Evolutionary conservation across 2,888 invertebrate genomes (phyloP).

Genomic region (Phaonia tiefii): DNA sequence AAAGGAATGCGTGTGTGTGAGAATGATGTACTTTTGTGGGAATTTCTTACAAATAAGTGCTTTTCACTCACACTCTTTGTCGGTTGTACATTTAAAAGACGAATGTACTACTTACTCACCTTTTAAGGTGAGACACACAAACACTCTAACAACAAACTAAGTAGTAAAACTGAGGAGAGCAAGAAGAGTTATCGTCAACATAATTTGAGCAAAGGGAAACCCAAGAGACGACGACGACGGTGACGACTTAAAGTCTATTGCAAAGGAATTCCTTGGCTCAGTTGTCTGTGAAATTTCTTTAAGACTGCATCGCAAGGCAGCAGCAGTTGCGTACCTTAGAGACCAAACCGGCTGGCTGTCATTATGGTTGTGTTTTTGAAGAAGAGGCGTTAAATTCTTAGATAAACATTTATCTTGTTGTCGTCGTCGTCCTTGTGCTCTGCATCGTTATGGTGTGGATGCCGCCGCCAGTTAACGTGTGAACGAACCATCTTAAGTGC

Average conservation of each 20-base stretch:
- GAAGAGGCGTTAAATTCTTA: slow-evolving; percentile 35
- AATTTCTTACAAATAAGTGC: background rate
- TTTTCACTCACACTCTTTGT: background rate
- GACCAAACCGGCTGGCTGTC: slow-evolving; percentile 7
- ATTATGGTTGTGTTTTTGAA: slow-evolving; percentile 17
- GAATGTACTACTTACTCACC: slow-evolving; percentile 8
- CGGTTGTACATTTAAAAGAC: background rate
- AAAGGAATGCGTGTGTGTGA: background rate
- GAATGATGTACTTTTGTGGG: background rate
- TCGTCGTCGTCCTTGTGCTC: slow-evolving; percentile 8
- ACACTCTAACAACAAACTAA: slow-evolving; percentile 4
- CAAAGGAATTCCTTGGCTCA: slow-evolving; percentile 56
- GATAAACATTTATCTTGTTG: slow-evolving; percentile 32
- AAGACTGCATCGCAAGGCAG: slow-evolving; percentile 19
- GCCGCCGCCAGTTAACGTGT: slow-evolving; percentile 45
- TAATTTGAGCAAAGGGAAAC: slow-evolving; percentile 17
- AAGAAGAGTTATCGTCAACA: slow-evolving; percentile 3
- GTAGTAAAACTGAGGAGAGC: slow-evolving; percentile 20
- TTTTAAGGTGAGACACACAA: background rate
- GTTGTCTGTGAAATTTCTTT: slow-evolving; percentile 60
- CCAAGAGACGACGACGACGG: slow-evolving; percentile 2
- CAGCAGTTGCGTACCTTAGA: background rate
- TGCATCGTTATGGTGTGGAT: slow-evolving; percentile 10
- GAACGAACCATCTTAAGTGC: slow-evolving; percentile 59
- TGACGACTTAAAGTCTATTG: slow-evolving; percentile 53